Conservation (phyloP, 2,113 vertebrate species). For the Nesogale talazaci region DNA sequence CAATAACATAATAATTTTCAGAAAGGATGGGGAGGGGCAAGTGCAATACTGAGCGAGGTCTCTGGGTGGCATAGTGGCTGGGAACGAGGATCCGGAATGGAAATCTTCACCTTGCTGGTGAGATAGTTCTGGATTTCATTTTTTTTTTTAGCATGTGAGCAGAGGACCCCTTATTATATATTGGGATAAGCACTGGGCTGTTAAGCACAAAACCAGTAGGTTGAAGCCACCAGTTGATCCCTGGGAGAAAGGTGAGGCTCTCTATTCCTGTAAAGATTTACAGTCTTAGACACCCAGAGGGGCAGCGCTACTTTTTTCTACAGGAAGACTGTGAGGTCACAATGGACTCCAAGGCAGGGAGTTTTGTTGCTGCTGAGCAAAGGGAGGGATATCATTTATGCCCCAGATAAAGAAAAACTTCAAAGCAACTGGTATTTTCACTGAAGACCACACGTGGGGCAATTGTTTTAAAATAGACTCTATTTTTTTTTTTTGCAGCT, state of each 20-base stretch:
- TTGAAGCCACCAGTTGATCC: no score
- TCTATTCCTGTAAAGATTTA: no score
- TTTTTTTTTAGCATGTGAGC: not conserved
- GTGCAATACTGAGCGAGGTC: not conserved
- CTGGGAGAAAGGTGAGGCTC: no score
- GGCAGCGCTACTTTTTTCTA: no score
- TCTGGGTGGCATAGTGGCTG: not conserved
- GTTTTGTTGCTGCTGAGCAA: not conserved
- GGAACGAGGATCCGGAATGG: not conserved
- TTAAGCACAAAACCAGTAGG: no score
- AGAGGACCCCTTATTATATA: no score
- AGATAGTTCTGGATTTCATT: not conserved
- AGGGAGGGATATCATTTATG: not conserved
- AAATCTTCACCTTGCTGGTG: not conserved
- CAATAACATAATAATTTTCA: conserved; percentile 15
- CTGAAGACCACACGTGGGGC: not conserved
- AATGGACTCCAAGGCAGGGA: no score
- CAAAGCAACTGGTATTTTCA: conserved; percentile 11
- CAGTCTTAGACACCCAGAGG: no score
- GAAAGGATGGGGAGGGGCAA: not conserved
- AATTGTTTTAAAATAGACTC: not conserved
- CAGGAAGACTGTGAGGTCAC: no score
- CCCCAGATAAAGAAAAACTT: conserved; percentile 14
- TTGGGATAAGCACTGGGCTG: no score
- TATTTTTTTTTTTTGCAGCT: conserved; percentile 29